Evolutionary conservation across 2,113 vertebrate species (phyloP).

Genomic region (Willisornis vidua): DNA sequence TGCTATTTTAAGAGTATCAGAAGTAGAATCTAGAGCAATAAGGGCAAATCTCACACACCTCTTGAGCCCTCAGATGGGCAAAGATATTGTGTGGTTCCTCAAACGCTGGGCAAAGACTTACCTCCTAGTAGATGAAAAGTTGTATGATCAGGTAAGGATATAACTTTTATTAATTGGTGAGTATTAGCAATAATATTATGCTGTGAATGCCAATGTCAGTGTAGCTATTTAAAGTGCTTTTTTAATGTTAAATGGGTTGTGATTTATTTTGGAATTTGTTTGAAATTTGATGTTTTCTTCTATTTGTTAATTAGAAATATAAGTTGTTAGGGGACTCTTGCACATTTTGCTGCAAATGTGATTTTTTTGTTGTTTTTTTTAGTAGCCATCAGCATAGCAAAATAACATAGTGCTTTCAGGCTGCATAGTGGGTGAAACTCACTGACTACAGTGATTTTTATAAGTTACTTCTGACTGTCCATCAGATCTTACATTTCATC

Average conservation of each 20-base stretch:
- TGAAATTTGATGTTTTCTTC: not conserved
- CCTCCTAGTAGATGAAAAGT: constrained; percentile 94
- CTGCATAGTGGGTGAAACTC: not conserved
- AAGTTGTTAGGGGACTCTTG: not conserved
- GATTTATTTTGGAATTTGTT: not conserved
- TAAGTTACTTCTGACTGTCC: not conserved
- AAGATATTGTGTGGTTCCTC: constrained; percentile 98
- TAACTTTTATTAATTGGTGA: not conserved
- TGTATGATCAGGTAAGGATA: constrained; percentile 90
- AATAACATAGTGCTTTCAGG: not conserved
- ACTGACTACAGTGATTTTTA: not conserved
- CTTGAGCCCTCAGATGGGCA: constrained; percentile 98
- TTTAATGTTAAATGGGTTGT: not conserved
- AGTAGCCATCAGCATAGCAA: not conserved
- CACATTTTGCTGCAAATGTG: not conserved
- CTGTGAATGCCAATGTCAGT: not conserved
- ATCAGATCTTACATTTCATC: not conserved
- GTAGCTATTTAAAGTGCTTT: not conserved
- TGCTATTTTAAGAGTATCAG: constrained; percentile 92
- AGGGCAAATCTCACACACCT: constrained; percentile 91
- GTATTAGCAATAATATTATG: not conserved
- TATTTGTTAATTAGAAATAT: not conserved
- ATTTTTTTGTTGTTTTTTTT: not conserved
- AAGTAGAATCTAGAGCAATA: constrained; percentile 96
- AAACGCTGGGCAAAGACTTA: constrained; percentile 97